Evolutionary conservation across 2,888 invertebrate genomes (phyloP).

Genomic region (Cataglyphis rosenhaueri): DNA sequence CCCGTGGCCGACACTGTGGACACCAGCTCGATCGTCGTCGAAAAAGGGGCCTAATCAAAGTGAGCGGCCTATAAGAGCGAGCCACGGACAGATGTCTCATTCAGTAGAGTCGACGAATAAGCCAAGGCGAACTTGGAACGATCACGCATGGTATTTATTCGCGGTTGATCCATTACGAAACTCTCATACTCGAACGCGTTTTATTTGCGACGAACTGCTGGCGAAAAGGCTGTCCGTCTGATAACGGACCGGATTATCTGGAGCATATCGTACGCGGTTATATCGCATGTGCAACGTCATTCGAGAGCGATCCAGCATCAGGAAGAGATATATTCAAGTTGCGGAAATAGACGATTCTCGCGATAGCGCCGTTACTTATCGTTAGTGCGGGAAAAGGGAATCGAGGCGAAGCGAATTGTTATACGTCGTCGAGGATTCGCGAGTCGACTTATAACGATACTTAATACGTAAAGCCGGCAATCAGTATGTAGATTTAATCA

Average conservation of each 20-base stretch:
- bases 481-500: not conserved
- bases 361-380: not conserved
- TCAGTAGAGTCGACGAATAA: slow-evolving; percentile 74
- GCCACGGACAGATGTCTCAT: slow-evolving; percentile 76
- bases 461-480: not conserved
- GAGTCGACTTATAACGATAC: not conserved
- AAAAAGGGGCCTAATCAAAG: slow-evolving; percentile 75
- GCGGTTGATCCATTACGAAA: not conserved
- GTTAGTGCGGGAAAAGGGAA: not conserved
- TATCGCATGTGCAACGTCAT: not conserved
- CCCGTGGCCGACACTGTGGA: not conserved
- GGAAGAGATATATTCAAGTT: not conserved
- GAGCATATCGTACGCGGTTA: not conserved
- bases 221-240: not conserved
- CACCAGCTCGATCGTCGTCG: slow-evolving; percentile 27
- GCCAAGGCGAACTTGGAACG: slow-evolving; percentile 45
- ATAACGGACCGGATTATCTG: not conserved
- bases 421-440: not conserved
- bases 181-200: not conserved
- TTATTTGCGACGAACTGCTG: not conserved
- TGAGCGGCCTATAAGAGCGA: slow-evolving; percentile 81
- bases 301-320: not conserved
- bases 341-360: not conserved
- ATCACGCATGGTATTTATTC: not conserved
- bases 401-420: not conserved